These are phyloP conservation scores for Cathartes aura DNA, from an alignment of 2,113 vertebrate species.

Conservation along the genomic window DNA sequence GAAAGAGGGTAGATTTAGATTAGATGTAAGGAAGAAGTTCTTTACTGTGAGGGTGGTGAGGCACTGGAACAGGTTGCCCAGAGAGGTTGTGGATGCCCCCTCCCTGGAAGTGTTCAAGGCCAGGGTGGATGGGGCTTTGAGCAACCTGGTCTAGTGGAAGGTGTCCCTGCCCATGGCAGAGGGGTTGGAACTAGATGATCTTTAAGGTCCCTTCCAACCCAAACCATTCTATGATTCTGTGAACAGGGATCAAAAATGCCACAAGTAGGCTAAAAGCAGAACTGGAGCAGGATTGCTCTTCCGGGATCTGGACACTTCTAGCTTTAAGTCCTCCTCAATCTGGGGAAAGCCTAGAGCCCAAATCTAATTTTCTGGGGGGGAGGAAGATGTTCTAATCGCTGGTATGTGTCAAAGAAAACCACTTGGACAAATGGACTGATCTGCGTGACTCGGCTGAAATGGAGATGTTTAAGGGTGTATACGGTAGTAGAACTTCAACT, in stretches of 20 bases:
- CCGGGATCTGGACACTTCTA: neutral
- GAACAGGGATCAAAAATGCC: neutral
- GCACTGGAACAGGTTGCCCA: too few species aligned
- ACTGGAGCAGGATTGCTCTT: neutral
- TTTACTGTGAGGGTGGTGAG: too few species aligned
- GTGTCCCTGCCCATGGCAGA: too few species aligned
- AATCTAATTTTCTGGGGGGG: neutral
- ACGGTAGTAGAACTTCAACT: neutral
- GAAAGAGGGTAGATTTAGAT: too few species aligned
- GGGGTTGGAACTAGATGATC: too few species aligned
- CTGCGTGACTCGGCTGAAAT: neutral
- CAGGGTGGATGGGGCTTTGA: too few species aligned
- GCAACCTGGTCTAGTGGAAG: too few species aligned
- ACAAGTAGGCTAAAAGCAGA: neutral
- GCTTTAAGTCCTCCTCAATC: neutral
- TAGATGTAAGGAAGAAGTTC: too few species aligned
- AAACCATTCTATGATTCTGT: too few species aligned
- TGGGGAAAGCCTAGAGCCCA: neutral
- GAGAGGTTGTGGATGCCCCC: too few species aligned
- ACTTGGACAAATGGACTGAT: neutral
- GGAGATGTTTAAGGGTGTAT: neutral
- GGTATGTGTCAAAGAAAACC: rapidly evolving
- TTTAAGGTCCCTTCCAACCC: too few species aligned
- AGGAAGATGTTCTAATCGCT: neutral
- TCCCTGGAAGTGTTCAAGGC: too few species aligned